Conservation (phyloP, 2,888 invertebrate genomes). For the Drosophila phalerata region DNA sequence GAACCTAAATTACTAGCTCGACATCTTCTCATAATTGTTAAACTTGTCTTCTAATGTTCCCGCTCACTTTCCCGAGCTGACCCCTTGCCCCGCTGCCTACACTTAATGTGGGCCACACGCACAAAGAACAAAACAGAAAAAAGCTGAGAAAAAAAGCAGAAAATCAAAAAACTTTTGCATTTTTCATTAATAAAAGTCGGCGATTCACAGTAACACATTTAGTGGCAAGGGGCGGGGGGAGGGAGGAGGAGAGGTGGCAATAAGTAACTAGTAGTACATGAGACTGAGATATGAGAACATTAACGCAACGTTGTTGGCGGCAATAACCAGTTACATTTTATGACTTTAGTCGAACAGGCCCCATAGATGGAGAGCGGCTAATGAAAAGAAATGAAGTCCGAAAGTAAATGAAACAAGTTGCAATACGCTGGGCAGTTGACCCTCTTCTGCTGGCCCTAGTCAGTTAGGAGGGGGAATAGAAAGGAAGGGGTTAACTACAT, state of each 20-base stretch:
- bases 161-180: constrained; percentile 62
- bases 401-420: constrained; percentile 69
- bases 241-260: not conserved
- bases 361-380: constrained; percentile 69
- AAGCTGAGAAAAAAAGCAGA: constrained; percentile 21
- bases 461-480: too few relatives aligned
- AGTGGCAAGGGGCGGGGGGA: not conserved
- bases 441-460: constrained; percentile 28
- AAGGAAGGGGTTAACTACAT: constrained; percentile 21
- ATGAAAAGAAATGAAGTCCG: constrained; percentile 76
- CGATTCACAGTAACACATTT: constrained; percentile 68
- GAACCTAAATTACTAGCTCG: constrained; percentile 8
- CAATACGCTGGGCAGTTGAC: constrained; percentile 49
- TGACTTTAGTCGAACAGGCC: constrained; percentile 60
- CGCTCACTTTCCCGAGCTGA: constrained; percentile 41
- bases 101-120: constrained; percentile 68
- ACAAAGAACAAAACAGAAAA: constrained; percentile 43
- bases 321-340: constrained; percentile 77
- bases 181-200: constrained; percentile 76
- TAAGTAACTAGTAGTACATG: constrained; percentile 38
- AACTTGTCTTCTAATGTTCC: constrained; percentile 36
- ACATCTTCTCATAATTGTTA: constrained; percentile 39
- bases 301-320: constrained; percentile 55
- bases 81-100: constrained; percentile 17
- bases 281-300: constrained; percentile 68